Base-by-base conservation (phyloP, 1,140 invertebrate genomes). In the roundworm (Caenorhabditis elegans) region DNA sequence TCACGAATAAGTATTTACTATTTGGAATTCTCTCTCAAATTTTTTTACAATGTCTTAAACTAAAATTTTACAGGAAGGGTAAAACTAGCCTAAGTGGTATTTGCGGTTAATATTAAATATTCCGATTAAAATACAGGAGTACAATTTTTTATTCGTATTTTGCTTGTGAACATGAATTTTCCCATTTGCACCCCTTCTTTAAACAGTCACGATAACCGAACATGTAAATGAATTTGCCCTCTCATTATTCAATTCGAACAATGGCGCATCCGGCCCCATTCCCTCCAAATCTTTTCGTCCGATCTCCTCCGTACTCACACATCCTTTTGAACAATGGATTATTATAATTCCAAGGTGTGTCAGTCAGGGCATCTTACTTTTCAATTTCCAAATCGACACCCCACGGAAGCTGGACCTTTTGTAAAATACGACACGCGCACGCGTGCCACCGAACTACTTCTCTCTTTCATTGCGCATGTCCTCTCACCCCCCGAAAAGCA, bases 231-330 rank as follows among this genome's bases (percentile, higher is more conserved):
- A n/a, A n/a, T n/a, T n/a, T n/a, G n/a, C n/a, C n/a, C n/a, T 15
- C 43, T 70, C 60, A 70, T 43, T 70, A 70, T 70, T 70, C 60
- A 70, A 39, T 34, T 43, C n/a, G 34, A 70, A 70, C 34, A 70
- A 70, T 39, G 39, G 60, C 34, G 60, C 60, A 22, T 70, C 31
- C 60, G 31, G 34, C 60, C 31, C 28, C 3, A 39, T 39, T 19
- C 5, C n/a, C n/a, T 70, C 5, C 5, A 70, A 70, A 70, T 70
- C 60, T 70, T 22, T 13, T 1, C n/a, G 36, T 70, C 19, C 60
- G 19, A 70, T 70, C 60, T 70, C 10, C 28, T 70, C 34, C 31
- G 34, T 39, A 70, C 60, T 39, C n/a, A 8, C 28, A 34, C 24
- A 13, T 13, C 60, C 10, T 19, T 70, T 70, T n/a, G 60, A 70